phyloP scores from a whole-genome alignment of 2,113 vertebrate genomes.

The Ctenomys sociabilis region DNA sequence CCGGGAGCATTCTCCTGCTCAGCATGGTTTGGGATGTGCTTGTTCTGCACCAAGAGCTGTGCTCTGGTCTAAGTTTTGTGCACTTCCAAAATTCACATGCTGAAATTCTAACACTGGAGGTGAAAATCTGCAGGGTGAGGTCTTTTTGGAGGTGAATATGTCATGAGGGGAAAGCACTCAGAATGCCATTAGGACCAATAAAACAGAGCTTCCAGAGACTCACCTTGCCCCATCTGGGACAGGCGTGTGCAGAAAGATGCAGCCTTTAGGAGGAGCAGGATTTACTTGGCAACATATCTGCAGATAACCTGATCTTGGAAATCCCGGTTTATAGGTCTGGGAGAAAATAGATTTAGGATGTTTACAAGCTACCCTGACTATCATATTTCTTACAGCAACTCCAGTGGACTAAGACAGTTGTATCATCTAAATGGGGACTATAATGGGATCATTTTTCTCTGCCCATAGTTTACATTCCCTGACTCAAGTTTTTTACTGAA shows the following conservation, averaged over 20 bases:
- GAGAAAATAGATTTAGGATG: not conserved
- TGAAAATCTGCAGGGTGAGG: not conserved
- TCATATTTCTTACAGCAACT: not conserved
- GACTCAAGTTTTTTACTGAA: not conserved
- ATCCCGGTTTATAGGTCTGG: not conserved
- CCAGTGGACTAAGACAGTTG: not conserved
- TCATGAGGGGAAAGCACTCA: too few relatives aligned
- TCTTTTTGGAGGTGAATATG: too few relatives aligned
- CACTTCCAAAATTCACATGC: not conserved
- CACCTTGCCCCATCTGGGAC: not conserved
- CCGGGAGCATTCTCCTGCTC: too few relatives aligned
- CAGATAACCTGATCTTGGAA: not conserved
- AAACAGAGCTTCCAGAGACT: not conserved
- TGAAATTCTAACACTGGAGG: not conserved
- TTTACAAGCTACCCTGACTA: not conserved
- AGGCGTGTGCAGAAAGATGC: not conserved
- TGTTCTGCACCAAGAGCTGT: not conserved
- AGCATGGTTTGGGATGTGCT: not conserved
- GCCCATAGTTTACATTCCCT: too few relatives aligned
- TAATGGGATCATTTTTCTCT: rapidly evolving
- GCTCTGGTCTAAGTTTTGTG: not conserved
- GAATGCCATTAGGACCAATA: not conserved
- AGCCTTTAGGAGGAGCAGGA: not conserved
- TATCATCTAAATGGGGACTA: not conserved
- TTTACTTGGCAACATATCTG: not conserved